Evolutionary conservation across 2,888 invertebrate genomes (phyloP).

Genomic region (Nymphalis c-album): DNA sequence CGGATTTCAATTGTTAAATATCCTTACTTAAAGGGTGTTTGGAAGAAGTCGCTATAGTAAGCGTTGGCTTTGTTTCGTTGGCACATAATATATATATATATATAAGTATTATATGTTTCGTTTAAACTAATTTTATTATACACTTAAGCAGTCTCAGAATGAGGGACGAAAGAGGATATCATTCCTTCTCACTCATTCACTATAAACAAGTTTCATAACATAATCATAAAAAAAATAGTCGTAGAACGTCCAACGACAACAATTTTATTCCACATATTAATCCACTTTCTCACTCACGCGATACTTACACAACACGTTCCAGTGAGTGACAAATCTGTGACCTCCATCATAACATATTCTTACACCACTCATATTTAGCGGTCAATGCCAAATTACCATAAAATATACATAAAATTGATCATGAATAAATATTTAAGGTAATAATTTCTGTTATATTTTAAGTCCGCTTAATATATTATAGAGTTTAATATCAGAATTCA

Average conservation of each 20-base stretch:
- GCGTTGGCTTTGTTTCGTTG: too few species aligned
- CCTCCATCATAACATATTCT: not conserved
- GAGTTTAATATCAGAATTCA: too few species aligned
- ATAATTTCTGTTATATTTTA: too few species aligned
- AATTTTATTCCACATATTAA: not conserved
- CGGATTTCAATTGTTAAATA: too few species aligned
- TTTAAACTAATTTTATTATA: too few species aligned
- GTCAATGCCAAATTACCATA: constrained; percentile 5
- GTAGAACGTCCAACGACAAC: not conserved
- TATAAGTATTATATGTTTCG: too few species aligned
- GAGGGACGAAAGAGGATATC: too few species aligned
- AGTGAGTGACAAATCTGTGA: not conserved
- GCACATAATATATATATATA: too few species aligned
- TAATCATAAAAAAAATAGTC: not conserved
- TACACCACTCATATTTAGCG: not conserved
- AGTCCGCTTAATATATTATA: too few species aligned
- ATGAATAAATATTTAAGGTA: not conserved
- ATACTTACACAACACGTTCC: not conserved
- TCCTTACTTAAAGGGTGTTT: too few species aligned
- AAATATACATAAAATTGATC: not conserved
- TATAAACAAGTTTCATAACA: not conserved
- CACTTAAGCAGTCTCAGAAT: too few species aligned
- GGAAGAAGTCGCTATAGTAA: too few species aligned
- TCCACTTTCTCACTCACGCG: constrained; percentile 4
- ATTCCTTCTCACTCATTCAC: not conserved